Base-by-base conservation (phyloP, 2,888 invertebrate species). In the Dicycla oo region DNA sequence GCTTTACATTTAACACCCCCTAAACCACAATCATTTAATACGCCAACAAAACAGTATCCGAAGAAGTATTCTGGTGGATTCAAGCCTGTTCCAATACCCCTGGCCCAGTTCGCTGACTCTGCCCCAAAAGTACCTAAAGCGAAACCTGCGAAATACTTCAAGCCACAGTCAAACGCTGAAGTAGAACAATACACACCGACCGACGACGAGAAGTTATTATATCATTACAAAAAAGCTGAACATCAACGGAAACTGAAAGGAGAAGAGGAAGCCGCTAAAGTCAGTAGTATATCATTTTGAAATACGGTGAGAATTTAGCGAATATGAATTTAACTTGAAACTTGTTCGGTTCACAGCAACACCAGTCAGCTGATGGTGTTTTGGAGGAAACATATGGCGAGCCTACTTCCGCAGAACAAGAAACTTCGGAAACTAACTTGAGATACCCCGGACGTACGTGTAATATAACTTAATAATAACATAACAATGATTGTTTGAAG, bases 61-160 rank as follows among this genome's bases (percentile, higher is more conserved):
- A 97, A 97, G 88, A 97, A 97, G 87, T 97, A 94, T 88, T 90
- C 93, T 75, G 93, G 94, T 61, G 94, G 94, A 34, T 94, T 96
- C 69, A 96, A 95, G 69, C 95, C 96, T 0, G 88, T 95, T 57
- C 92, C 94, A 2, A 95, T 96, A 81, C 96, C 96, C 11, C 87
- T 95, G 73, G 87, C 87, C 7, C 93, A 93, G 80, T 94, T 89
- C 72, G 89, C 88, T 53, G 93, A 90, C 26, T 79, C 90, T 53
- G 81, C 83, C 18, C 90, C 86, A 75, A 88, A 94, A 89, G 87
- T 94, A 23, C 96, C 96, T 72, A 94, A 93, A 85, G 96, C 95
- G 61, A 93, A 95, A 80, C 94, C 95, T 34, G 88, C 87, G 83
- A 96, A 89, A 88, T 93, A 88, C 84, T 94, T 91, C 86, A 94